Percentiles rank a stretch among this genome's conserved stretches.
phyloP scores from a whole-genome alignment of 2,888 invertebrate genomes.

The Diarsia brunnea region DNA sequence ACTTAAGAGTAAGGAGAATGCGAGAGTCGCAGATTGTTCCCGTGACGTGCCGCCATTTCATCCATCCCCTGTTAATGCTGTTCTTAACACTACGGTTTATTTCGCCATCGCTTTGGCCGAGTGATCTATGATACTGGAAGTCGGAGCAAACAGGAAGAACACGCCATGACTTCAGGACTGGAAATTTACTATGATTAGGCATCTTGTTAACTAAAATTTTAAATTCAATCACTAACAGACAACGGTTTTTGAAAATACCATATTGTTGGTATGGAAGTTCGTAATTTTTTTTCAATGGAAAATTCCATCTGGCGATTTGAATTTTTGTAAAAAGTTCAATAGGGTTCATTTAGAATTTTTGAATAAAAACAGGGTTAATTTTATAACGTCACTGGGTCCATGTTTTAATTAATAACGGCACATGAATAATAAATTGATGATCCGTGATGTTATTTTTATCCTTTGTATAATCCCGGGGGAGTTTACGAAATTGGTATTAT shows the following conservation, averaged over 20 bases:
- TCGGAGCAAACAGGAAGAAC: too few relatives aligned
- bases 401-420: slow-evolving; percentile 32
- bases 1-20: too few relatives aligned
- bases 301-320: background rate
- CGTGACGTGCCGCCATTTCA: too few relatives aligned
- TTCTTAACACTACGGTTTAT: too few relatives aligned
- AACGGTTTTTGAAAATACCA: background rate
- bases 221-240: background rate
- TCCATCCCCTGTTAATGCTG: too few relatives aligned
- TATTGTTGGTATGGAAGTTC: background rate
- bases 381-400: background rate
- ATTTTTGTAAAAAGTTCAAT: background rate
- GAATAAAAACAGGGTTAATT: background rate
- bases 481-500: slow-evolving; percentile 34
- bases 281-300: background rate
- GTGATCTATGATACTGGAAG: too few relatives aligned
- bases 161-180: too few relatives aligned
- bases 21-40: too few relatives aligned
- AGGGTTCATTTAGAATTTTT: background rate
- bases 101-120: too few relatives aligned
- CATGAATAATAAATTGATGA: slow-evolving; percentile 48
- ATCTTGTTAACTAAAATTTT: background rate
- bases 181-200: background rate
- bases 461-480: slow-evolving; percentile 29
- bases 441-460: slow-evolving; percentile 33